Base-by-base conservation (phyloP, 2,113 vertebrate species). In the Periophthalmodon schlosseri region DNA sequence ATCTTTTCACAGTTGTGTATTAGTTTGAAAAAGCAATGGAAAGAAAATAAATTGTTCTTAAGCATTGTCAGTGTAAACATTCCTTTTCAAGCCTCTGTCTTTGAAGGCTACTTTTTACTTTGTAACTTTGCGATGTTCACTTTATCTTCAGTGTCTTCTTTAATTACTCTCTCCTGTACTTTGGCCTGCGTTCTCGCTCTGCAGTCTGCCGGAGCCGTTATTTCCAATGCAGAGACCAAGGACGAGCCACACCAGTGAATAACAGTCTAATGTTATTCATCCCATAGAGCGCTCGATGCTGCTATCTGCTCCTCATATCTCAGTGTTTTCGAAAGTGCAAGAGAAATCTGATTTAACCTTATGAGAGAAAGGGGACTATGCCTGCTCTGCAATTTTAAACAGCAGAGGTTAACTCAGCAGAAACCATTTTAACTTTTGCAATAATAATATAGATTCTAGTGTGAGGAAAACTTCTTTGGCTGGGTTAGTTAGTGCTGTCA, bases 101-200 rank as follows among this genome's bases (percentile, higher is more conserved):
- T 67, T 28, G 47, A 78, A 16, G 7, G 18, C 56, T 2, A 7
- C 20, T 6, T 75, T 54, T 57, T 28, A 57, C 61, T 58, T 71
- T 64, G 63, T 7, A 33, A 56, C 39, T 52, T 54, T 60, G 15
- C 34, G 47, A 36, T 46, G 44, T 18, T 60, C 0, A 15, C 68
- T 76, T 75, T 23, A 23, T 46, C 34, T 33, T 34, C 56, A 12
- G 9, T 70, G 54, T 46, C 61, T 33, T 23, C 54, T 68, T 71
- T 47, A 72, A 63, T 75, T 68, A 5, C 24, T 18, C 39, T 28
- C 21, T 16, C 9, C 1, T 49, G 52, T 4, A 33, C 10, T 15
- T 21, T 65, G 24, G 60, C 52, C 46, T 34, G 56, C 69, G 60
- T 36, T n/a, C 14, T 50, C 72, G 78, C 44, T 39, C 11, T 73